Evolutionary conservation across 2,113 vertebrate species (phyloP), one percentile per base, ranked within the genome.

Genomic region (Aptenodytes forsteri): DNA sequence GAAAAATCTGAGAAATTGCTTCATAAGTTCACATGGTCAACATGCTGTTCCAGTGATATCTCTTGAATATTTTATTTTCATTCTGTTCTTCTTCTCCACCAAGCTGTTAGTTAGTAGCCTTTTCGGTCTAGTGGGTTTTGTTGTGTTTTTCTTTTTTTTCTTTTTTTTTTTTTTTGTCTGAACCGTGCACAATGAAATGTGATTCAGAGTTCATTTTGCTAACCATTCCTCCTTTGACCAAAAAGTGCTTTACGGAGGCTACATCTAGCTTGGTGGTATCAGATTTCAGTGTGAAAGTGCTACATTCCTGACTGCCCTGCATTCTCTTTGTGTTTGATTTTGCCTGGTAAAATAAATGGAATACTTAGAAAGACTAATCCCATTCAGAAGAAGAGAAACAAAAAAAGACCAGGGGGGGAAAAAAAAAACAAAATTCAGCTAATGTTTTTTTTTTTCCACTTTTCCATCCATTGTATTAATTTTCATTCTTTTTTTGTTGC

Each of bases 271-370:
- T 38, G 76, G 42, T 26, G 58, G 82, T 47, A 44, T 96, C 93
- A 42, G 89, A 38, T 96, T 96, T 91, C 90, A 85, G 70, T 54
- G 69, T 79, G 73, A 80, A 96, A 96, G 58, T 82, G 81, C 71
- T 61, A 86, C 90, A 96, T 93, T 97, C 91, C 83, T 94, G 52
- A 44, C 61, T 84, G 72, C 56, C 55, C 65, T 20, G 47, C 58
- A 10, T 61, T 64, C 38, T 62, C 77, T 95, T 94, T 95, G 82
- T 87, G 52, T 56, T 93, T 71, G 69, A 72, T 92, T 83, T 93
- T 86, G 71, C 32, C 73, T 44, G 69, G 46, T 81, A 49, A 82
- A 92, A 85, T 81, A 91, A 91, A 89, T 62, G 13, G 73, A 42
- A 77, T 66, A 67, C 29, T 88, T 77, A 59, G 34, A 55, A 92